Evolutionary conservation across 1,140 invertebrate genomes (phyloP).

Genomic region (Vanessa tameamea): DNA sequence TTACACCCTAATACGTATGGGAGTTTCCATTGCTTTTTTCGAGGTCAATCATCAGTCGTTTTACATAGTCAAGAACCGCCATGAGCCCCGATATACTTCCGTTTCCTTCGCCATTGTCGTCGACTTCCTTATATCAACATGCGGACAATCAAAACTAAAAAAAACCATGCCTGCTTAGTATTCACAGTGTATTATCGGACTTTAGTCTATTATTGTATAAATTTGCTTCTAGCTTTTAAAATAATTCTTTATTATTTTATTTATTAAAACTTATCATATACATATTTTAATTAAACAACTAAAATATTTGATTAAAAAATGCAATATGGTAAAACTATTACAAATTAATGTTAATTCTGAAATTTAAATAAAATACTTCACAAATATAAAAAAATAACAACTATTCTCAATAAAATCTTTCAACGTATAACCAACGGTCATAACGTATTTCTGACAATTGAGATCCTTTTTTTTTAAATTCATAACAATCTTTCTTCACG

Average conservation of each 20-base stretch:
- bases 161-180: conserved; percentile 32
- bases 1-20: background rate
- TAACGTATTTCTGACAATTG: conserved; percentile 60
- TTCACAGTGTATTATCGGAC: conserved; percentile 21
- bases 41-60: conserved; percentile 46
- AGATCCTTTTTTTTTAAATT: conserved; percentile 13
- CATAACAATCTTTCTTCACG: conserved; percentile 24
- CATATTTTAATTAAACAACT: too few relatives aligned
- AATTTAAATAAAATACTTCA: background rate
- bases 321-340: too few relatives aligned
- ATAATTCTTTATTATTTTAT: too few relatives aligned
- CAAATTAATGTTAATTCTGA: too few relatives aligned
- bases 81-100: conserved; percentile 53
- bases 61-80: conserved; percentile 35
- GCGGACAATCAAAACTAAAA: conserved; percentile 26
- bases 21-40: conserved; percentile 22
- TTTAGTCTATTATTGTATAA: conserved; percentile 6
- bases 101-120: conserved; percentile 62
- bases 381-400: background rate
- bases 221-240: background rate
- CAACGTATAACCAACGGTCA: conserved; percentile 57
- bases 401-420: conserved; percentile 12
- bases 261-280: too few relatives aligned
- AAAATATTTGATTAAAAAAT: too few relatives aligned
- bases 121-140: conserved; percentile 51